phyloP scores from a whole-genome alignment of 1,140 invertebrate genomes.

The Hesperophylax magnus region DNA sequence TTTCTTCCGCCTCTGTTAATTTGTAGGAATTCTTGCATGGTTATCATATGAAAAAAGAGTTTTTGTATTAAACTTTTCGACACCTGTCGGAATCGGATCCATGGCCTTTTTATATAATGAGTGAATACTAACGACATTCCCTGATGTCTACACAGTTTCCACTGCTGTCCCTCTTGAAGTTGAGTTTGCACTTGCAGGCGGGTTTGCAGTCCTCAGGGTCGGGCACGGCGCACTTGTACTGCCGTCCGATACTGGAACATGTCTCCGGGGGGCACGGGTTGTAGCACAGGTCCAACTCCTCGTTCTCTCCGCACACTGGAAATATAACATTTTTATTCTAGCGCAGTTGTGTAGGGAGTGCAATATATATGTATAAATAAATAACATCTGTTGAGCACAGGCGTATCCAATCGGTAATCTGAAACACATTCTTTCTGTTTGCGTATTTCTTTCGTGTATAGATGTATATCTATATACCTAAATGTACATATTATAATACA shows the following conservation, averaged over 20 bases:
- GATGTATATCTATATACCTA: too few relatives aligned
- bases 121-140: conserved; percentile 47
- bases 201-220: conserved; percentile 32
- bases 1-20: too few relatives aligned
- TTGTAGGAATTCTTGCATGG: too few relatives aligned
- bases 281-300: conserved; percentile 44
- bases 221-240: conserved; percentile 47
- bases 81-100: not conserved
- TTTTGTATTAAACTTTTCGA: not conserved
- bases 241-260: conserved; percentile 44
- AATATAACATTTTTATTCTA: conserved; percentile 10
- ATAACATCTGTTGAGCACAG: too few relatives aligned
- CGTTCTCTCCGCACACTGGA: conserved; percentile 45
- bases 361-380: too few relatives aligned
- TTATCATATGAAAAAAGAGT: too few relatives aligned
- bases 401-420: too few relatives aligned
- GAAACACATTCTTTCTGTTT: too few relatives aligned
- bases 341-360: too few relatives aligned
- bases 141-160: conserved; percentile 46
- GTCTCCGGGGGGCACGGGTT: conserved; percentile 46
- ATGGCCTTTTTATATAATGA: not conserved
- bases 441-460: too few relatives aligned
- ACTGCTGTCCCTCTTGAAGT: conserved; percentile 42
- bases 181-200: conserved; percentile 49
- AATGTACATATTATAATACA: too few relatives aligned